Evolutionary conservation across 53 echinoderm and acorn worm genomes (phyloP).

Genomic region (Patiria pectinifera): DNA sequence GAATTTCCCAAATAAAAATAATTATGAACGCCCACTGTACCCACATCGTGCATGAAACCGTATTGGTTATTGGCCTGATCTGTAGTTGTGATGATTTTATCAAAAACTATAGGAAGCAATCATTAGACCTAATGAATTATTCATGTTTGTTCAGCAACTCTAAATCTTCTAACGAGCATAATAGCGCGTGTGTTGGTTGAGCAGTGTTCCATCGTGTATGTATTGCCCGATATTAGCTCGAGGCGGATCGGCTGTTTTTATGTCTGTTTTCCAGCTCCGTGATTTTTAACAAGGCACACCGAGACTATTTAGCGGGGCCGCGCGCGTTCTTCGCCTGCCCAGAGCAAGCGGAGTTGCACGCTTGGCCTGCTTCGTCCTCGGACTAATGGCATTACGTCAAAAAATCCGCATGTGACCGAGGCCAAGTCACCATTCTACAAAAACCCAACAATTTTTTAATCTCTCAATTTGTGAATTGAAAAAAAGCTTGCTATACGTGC

Average conservation of each 20-base stretch:
- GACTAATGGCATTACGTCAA: constrained; percentile 22
- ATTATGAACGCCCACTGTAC: not conserved
- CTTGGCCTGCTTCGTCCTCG: constrained; percentile 43
- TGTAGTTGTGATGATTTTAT: not conserved
- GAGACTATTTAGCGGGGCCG: constrained; percentile 27
- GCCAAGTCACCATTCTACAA: not conserved
- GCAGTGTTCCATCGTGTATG: not conserved
- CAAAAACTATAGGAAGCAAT: constrained; percentile 20
- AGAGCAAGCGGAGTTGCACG: not conserved
- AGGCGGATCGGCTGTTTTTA: not conserved
- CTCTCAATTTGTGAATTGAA: too few relatives aligned
- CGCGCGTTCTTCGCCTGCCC: not conserved
- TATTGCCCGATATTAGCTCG: not conserved
- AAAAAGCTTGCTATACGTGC: too few relatives aligned
- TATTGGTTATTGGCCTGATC: not conserved
- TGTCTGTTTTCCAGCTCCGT: constrained; percentile 28
- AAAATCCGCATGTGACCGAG: not conserved
- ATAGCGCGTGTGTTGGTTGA: not conserved
- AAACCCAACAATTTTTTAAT: too few relatives aligned
- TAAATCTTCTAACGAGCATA: not conserved
- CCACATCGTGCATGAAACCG: not conserved
- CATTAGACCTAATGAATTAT: constrained; percentile 44
- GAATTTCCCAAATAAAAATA: not conserved
- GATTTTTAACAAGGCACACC: constrained; percentile 14
- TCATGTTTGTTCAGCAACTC: constrained; percentile 41